Base-by-base conservation (phyloP, 2,888 invertebrate genomes). In the Habroteleia sp. region DNA sequence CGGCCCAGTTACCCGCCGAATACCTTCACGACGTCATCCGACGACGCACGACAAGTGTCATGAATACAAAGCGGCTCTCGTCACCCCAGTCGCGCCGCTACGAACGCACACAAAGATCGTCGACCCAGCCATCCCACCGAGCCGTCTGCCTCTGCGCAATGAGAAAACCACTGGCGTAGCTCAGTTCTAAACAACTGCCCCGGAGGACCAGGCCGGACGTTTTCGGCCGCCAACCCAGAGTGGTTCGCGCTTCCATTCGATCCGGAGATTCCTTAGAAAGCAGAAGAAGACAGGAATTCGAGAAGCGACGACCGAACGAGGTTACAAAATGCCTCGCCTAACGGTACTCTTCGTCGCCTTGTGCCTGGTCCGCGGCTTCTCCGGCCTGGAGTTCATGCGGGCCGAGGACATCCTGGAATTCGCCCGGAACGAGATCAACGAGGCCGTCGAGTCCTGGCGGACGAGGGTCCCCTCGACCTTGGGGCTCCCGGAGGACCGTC, bases 401-500 rank as follows among this genome's bases (percentile, higher is more conserved):
- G 65, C 85, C 0, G 33, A 78, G 6, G 86, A 88, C 1, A 56
- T 87, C 3, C 23, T 88, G 0, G 82, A 81, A 31, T 79, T 86
- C 29, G 82, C 84, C 1, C 75, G 79, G 1, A 83, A 82, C 10
- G 65, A 82, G 0, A 33, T 82, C 0, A 65, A 66, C 1, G 80
- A 84, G 0, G 50, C 77, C 2, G 63, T 87, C 10, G 83, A 87
- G 33, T 80, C 83, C 0, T 80, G 83, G 77, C 78, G 85, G 1
- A 41, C 81, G 29, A 68, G 84, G 4, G 60, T 69, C 2, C 79
- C 80, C n/a, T n/a, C 20, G 1, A 41, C 81, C 27, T 65, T 84
- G 4, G 60, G 68, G 2, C 79, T 79, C 3, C 33, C 37, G 4
- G 92, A 91, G 78, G 73, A 91, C 25, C 48, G 46, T 20, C 39